Evolutionary conservation across 2,888 invertebrate species (phyloP).

Genomic region (Morpho helenor): DNA sequence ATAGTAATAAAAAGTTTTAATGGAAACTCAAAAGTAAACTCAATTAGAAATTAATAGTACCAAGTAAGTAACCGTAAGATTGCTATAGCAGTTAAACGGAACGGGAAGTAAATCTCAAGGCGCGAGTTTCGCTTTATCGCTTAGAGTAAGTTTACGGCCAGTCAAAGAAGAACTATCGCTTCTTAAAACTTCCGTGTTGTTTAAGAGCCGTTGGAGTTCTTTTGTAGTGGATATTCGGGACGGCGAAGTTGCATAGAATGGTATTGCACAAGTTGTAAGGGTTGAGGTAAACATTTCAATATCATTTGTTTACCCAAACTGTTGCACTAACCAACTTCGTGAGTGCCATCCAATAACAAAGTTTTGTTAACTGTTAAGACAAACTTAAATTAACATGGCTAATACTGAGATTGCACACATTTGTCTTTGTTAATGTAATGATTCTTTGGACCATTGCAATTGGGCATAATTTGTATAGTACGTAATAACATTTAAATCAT

Average conservation of each 20-base stretch:
- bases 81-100: slow-evolving; percentile 54
- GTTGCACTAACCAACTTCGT: slow-evolving; percentile 37
- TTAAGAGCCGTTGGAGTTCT: slow-evolving; percentile 36
- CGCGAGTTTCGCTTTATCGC: slow-evolving; percentile 44
- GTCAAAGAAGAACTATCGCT: slow-evolving; percentile 43
- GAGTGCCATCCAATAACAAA: slow-evolving; percentile 33
- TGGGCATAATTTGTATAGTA: too few relatives aligned
- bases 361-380: slow-evolving; percentile 22
- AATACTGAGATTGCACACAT: background rate
- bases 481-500: too few relatives aligned
- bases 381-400: slow-evolving; percentile 18
- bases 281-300: slow-evolving; percentile 54
- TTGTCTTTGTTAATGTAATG: background rate
- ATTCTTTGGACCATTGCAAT: background rate
- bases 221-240: slow-evolving; percentile 33
- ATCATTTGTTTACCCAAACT: slow-evolving; percentile 51
- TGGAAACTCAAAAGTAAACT: slow-evolving; percentile 3
- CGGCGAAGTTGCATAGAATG: slow-evolving; percentile 53
- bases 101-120: slow-evolving; percentile 49
- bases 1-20: slow-evolving; percentile 3
- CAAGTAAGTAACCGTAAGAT: slow-evolving; percentile 7
- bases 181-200: slow-evolving; percentile 32
- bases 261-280: slow-evolving; percentile 56
- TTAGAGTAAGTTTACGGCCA: slow-evolving; percentile 40
- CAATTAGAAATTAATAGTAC: slow-evolving; percentile 11